phyloP scores from a whole-genome alignment of 2,797 vertebrate genomes.

The Novumbra hubbsi region DNA sequence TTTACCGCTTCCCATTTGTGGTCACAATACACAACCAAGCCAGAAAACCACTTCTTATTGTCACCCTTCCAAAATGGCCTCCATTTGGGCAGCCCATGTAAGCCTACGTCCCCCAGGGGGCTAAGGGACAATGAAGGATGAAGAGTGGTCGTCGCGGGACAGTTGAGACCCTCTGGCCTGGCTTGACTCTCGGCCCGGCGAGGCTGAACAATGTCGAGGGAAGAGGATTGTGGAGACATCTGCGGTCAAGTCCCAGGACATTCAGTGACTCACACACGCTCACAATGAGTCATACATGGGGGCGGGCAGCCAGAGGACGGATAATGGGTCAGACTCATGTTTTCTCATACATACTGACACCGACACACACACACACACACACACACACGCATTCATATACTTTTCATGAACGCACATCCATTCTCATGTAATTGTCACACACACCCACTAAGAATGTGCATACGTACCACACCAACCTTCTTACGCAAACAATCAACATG shows the following conservation, averaged over 20 bases:
- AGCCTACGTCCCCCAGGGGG: background rate
- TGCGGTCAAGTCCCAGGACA: background rate
- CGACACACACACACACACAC: background rate
- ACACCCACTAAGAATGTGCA: background rate
- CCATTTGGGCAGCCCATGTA: background rate
- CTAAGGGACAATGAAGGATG: background rate
- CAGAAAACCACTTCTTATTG: too few species aligned
- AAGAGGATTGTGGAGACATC: background rate
- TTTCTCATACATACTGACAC: slow-evolving; percentile 8
- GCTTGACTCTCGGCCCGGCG: too few species aligned
- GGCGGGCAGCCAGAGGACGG: background rate
- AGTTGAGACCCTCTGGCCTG: background rate
- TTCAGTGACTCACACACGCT: background rate
- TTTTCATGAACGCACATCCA: too few species aligned
- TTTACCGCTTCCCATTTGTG: too few species aligned
- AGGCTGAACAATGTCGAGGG: background rate
- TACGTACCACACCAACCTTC: too few species aligned
- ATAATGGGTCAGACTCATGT: background rate
- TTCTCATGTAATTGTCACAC: too few species aligned
- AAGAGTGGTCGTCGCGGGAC: background rate
- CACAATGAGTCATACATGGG: background rate
- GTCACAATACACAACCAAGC: too few species aligned
- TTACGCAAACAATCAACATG: too few species aligned
- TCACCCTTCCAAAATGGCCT: too few species aligned
- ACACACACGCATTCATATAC: background rate